Conservation (phyloP, 37 sponge, comb jelly and placozoan genomes). For the Geodia barretti region DNA sequence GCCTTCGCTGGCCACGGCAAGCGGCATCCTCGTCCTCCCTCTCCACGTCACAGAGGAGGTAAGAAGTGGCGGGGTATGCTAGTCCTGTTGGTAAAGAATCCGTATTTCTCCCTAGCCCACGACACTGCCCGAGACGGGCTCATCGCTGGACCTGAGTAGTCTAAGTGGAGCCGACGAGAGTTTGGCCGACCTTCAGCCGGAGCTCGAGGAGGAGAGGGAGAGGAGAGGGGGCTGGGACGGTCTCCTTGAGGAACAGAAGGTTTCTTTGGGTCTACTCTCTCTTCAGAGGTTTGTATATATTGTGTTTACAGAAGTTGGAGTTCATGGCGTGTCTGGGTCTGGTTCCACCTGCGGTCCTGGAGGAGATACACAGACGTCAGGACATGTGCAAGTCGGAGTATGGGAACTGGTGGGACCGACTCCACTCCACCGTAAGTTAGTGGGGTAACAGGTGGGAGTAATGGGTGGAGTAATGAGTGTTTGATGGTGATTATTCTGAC, state of each 20-base stretch:
- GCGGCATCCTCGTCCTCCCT: not conserved
- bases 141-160: not conserved
- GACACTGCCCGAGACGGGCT: too few relatives aligned
- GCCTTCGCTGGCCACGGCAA: too few relatives aligned
- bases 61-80: not conserved
- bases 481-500: too few relatives aligned
- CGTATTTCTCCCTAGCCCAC: not conserved
- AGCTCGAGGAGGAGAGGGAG: not conserved
- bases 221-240: not conserved
- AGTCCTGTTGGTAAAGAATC: not conserved
- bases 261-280: too few relatives aligned
- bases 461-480: too few relatives aligned
- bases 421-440: conserved; percentile 45
- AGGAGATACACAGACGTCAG: conserved; percentile 64
- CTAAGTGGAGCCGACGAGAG: conserved; percentile 28
- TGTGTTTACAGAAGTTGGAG: conserved; percentile 20
- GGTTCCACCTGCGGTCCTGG: not conserved
- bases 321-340: conserved; percentile 57
- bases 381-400: conserved; percentile 52
- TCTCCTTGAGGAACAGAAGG: conserved; percentile 41
- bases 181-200: conserved; percentile 57
- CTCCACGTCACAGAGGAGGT: not conserved
- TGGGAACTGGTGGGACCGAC: conserved; percentile 78
- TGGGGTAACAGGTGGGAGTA: not conserved
- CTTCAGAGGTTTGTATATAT: too few relatives aligned